phyloP scores from a whole-genome alignment of 2,888 invertebrate species.

The Aphidius colemani region DNA sequence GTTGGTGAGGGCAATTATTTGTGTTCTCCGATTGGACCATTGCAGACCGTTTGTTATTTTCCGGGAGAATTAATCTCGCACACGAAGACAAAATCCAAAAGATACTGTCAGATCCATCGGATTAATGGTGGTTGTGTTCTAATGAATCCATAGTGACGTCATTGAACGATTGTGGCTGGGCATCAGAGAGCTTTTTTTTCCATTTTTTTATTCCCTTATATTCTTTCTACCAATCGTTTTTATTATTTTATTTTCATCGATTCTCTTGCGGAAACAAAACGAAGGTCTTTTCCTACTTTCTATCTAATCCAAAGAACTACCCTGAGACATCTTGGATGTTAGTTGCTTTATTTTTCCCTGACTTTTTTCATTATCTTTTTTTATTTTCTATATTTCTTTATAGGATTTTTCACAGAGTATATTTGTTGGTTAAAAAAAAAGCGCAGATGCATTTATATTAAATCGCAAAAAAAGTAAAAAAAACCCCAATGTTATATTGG shows the following conservation, averaged over 20 bases:
- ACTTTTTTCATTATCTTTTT: constrained; percentile 5
- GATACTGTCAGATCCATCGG: constrained; percentile 39
- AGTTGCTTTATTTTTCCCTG: constrained; percentile 1
- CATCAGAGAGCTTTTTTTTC: background rate
- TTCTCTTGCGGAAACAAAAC: too few relatives aligned
- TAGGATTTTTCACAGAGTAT: background rate
- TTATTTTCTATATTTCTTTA: background rate
- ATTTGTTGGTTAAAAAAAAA: constrained; percentile 1
- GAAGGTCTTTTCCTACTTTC: constrained; percentile 29
- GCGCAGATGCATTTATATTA: constrained; percentile 42
- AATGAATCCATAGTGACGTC: constrained; percentile 40
- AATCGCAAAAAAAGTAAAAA: constrained; percentile 41
- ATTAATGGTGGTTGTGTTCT: constrained; percentile 41
- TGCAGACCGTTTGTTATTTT: constrained; percentile 34
- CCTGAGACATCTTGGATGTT: constrained; percentile 3
- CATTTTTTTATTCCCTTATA: background rate
- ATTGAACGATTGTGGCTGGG: constrained; percentile 13
- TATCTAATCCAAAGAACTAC: constrained; percentile 30
- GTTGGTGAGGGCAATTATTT: constrained; percentile 23
- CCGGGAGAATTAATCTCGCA: constrained; percentile 37
- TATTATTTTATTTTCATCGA: constrained; percentile 38
- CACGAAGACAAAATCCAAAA: constrained; percentile 26
- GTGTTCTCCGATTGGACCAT: constrained; percentile 30
- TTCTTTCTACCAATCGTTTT: constrained; percentile 33
- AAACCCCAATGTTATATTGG: constrained; percentile 44